Percentiles rank a stretch among this genome's conserved stretches.
phyloP scores from a whole-genome alignment of 2,113 vertebrate species.

The Gracilinanus agilis region DNA sequence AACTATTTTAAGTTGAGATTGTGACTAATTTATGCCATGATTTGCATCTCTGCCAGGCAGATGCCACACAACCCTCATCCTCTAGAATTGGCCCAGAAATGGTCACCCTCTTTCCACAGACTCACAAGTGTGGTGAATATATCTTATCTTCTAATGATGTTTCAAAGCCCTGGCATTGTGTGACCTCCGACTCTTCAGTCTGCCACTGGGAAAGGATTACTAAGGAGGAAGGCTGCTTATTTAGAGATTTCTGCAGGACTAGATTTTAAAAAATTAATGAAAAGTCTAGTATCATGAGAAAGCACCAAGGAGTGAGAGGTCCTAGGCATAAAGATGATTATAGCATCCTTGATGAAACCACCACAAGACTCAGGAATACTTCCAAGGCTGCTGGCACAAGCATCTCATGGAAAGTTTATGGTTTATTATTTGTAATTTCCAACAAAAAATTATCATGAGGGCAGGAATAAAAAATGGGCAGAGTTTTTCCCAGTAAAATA shows the following conservation, averaged over 20 bases:
- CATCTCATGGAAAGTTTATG: constrained; percentile 29
- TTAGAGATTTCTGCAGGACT: constrained; percentile 34
- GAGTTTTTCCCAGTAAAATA: background rate
- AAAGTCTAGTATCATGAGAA: background rate
- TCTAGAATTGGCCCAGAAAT: constrained; percentile 65
- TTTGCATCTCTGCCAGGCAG: constrained; percentile 53
- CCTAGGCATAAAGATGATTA: constrained; percentile 44
- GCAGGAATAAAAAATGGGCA: constrained; percentile 22
- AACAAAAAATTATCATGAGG: constrained; percentile 14
- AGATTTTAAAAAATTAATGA: constrained; percentile 49
- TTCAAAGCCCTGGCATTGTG: constrained; percentile 11
- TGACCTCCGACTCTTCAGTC: constrained; percentile 28
- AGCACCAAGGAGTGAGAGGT: constrained; percentile 21
- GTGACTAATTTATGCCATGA: constrained; percentile 52
- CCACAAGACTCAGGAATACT: constrained; percentile 10
- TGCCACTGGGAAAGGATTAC: constrained; percentile 1
- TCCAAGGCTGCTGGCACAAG: background rate
- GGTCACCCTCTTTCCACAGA: constrained; percentile 11
- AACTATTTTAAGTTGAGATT: constrained; percentile 52
- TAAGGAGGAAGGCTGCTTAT: constrained; percentile 32
- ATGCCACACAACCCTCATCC: constrained; percentile 52
- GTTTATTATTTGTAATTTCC: constrained; percentile 37
- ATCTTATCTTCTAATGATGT: constrained; percentile 61
- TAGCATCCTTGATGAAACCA: constrained; percentile 57
- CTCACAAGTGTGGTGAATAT: constrained; percentile 30